Evolutionary conservation across 2,797 vertebrate genomes (phyloP).

Genomic region (Hydrocynus forskahlii): DNA sequence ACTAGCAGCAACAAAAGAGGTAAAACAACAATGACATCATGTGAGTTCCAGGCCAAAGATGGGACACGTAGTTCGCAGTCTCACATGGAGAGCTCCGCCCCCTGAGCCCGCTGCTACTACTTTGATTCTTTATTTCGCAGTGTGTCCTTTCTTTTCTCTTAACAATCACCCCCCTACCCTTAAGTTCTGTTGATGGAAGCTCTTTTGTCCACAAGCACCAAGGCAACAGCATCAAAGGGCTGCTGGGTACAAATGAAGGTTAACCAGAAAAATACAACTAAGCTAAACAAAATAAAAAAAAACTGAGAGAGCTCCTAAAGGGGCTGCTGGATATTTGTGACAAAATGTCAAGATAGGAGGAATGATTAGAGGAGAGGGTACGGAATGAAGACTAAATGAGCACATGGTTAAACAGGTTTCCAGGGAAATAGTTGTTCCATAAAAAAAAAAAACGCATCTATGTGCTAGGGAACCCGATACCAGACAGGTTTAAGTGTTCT

Average conservation of each 20-base stretch:
- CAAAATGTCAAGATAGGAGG: slow-evolving; percentile 47
- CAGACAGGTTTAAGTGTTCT: background rate
- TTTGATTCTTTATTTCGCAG: slow-evolving; percentile 82
- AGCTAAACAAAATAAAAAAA: slow-evolving; percentile 64
- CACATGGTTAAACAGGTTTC: slow-evolving; percentile 40
- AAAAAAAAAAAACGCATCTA: too few relatives aligned
- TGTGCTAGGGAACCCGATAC: background rate
- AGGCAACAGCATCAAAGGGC: slow-evolving; percentile 93
- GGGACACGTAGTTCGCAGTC: slow-evolving; percentile 73
- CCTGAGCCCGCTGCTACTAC: slow-evolving; percentile 76
- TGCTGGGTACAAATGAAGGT: slow-evolving; percentile 78
- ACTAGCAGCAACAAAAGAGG: slow-evolving; percentile 55
- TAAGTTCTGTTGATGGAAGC: slow-evolving; percentile 78
- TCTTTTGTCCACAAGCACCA: slow-evolving; percentile 86
- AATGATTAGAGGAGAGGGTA: slow-evolving; percentile 39
- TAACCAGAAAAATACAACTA: slow-evolving; percentile 70
- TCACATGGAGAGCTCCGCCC: slow-evolving; percentile 78
- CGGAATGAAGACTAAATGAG: slow-evolving; percentile 41
- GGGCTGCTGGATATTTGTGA: slow-evolving; percentile 75
- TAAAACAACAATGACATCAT: slow-evolving; percentile 63
- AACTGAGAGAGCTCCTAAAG: slow-evolving; percentile 73
- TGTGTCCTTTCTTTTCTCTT: slow-evolving; percentile 44
- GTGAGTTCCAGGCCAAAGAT: slow-evolving; percentile 68
- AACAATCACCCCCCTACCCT: slow-evolving; percentile 76
- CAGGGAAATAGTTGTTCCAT: slow-evolving; percentile 40